Base-by-base conservation (phyloP, 2,797 vertebrate species). In the Balearica regulorum region DNA sequence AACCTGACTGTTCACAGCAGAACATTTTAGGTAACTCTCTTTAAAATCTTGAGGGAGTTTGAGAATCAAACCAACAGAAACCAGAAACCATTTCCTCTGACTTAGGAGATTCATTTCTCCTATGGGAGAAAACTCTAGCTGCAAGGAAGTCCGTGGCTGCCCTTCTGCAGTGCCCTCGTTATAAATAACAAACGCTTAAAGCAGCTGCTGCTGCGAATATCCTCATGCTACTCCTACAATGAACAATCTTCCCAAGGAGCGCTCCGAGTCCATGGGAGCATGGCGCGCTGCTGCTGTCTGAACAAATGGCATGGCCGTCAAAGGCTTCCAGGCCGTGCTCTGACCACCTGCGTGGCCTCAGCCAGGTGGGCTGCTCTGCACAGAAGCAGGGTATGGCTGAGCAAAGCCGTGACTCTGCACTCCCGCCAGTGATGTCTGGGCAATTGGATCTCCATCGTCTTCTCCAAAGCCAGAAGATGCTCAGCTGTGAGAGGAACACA, bases 281-380 rank as follows among this genome's bases (percentile, higher is more conserved):
- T 4, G 37, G 18, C 35, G 26, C 0, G 1, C 24, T 35, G 53
- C 29, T 0, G 1, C 14, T 37, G 16, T 31, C 31, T 29, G 51
- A 54, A 65, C 7, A 46, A 53, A 73, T 14, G 66, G 28, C 21
- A 14, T 3, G 41, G 57, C 46, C 15, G 0, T 8, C 18, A n/a
- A 16, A 14, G 54, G 24, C n/a, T 69, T 26, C 43, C 54, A 33
- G 48, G 48, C 31, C 24, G 21, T 2, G 7, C 43, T 17, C 43
- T 13, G 39, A 49, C 18, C 9, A 5, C 37, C 18, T 3, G 29
- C 3, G 0, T 62, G 39, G 48, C 41, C 46, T 35, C 14, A 22
- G 73, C 60, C 7, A 2, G 14, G 6, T 12, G n/a, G 39, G 49
- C n/a, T 22, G 13, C 35, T 57, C 44, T 10, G 46, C 28, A 13